These are phyloP conservation scores for Vesta saturnalis DNA, from an alignment of 2,888 invertebrate species.

Conservation along the genomic window DNA sequence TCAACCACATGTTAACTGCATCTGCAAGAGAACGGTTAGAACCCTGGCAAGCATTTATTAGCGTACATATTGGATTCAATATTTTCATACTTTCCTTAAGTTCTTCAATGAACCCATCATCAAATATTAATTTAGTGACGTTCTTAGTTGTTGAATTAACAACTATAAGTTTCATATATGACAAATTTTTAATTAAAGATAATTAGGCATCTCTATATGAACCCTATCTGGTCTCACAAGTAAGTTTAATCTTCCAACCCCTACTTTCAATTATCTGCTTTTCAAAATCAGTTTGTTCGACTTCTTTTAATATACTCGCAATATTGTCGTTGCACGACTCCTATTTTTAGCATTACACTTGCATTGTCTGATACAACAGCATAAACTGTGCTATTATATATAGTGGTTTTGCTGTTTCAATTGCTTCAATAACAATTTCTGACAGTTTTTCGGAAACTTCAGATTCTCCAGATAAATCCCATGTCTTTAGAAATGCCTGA, in stretches of 20 bases:
- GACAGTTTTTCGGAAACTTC: neutral
- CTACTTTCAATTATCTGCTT: neutral
- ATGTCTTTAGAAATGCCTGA: neutral
- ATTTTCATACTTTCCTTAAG: neutral
- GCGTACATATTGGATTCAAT: neutral
- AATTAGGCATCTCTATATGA: neutral
- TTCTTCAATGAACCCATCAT: slow-evolving; percentile 2
- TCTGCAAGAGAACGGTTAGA: neutral
- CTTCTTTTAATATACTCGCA: neutral
- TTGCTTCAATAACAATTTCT: neutral
- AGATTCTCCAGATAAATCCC: neutral
- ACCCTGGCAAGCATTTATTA: neutral
- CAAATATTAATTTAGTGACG: neutral
- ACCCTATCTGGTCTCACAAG: neutral
- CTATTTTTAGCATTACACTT: neutral
- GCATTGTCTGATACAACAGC: neutral
- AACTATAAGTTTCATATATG: neutral
- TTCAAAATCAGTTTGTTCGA: neutral
- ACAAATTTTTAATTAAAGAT: neutral
- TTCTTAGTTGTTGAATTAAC: neutral
- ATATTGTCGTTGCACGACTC: neutral
- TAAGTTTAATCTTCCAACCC: neutral
- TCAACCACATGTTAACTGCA: neutral
- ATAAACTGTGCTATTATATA: neutral
- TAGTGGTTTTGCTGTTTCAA: neutral